Conservation (phyloP, 2,113 vertebrate genomes). For the Micromys minutus region DNA sequence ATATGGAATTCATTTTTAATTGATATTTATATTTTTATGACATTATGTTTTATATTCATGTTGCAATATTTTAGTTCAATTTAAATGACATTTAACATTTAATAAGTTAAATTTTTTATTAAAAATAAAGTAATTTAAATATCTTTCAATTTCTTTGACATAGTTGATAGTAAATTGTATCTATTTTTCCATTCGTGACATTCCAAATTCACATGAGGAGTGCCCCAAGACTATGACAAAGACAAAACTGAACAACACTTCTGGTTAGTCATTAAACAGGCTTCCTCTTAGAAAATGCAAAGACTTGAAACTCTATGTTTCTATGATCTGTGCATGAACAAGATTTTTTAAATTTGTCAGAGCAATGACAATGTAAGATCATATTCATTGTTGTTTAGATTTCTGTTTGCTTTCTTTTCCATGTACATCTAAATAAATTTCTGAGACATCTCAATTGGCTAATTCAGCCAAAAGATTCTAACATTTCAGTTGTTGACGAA, state of each 20-base stretch:
- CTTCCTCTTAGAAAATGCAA: not conserved
- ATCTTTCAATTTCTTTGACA: not conserved
- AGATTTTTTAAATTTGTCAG: not conserved
- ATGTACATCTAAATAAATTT: not conserved
- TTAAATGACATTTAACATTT: not conserved
- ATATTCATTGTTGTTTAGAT: not conserved
- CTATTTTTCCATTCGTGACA: not conserved
- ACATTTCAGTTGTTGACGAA: not conserved
- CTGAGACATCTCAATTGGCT: not conserved
- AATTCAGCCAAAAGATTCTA: not conserved
- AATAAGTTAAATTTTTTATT: constrained; percentile 1
- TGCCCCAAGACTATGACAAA: not conserved
- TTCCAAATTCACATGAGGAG: not conserved
- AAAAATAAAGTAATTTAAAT: not conserved
- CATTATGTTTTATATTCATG: not conserved
- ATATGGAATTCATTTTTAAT: not conserved
- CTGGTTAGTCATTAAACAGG: not conserved
- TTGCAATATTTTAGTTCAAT: not conserved
- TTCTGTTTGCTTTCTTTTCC: not conserved
- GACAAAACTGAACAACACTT: not conserved
- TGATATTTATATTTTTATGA: not conserved
- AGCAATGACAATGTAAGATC: not conserved
- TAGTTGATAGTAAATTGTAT: not conserved
- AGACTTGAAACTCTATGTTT: not conserved
- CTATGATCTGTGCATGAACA: too few relatives aligned